A percentile compares a stretch with the other conserved stretches of the same genome.
These are phyloP conservation scores for Drosophila tripunctata DNA, from an alignment of 2,888 invertebrate genomes.

Conservation along the genomic window DNA sequence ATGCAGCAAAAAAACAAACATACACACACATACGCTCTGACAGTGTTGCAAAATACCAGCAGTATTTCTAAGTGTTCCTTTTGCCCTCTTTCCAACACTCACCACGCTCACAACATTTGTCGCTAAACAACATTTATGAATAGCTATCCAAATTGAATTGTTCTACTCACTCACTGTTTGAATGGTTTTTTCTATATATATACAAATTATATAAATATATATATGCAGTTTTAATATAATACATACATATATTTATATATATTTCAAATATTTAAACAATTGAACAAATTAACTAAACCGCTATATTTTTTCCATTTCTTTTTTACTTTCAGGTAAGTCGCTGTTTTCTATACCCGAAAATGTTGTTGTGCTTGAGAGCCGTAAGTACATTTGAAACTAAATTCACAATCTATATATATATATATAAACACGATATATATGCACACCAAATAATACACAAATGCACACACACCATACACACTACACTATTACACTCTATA, in stretches of 20 bases:
- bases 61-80: background rate
- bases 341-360: slow-evolving; percentile 79
- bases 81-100: background rate
- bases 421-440: slow-evolving; percentile 7
- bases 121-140: slow-evolving; percentile 66
- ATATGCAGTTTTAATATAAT: background rate
- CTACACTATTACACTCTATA: slow-evolving; percentile 25
- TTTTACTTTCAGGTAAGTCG: slow-evolving; percentile 70
- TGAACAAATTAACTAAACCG: slow-evolving; percentile 30
- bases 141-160: slow-evolving; percentile 69
- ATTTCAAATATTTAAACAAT: background rate
- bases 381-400: slow-evolving; percentile 77
- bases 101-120: slow-evolving; percentile 77
- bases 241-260: slow-evolving; percentile 2
- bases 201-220: slow-evolving; percentile 5
- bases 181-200: slow-evolving; percentile 43
- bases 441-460: background rate
- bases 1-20: slow-evolving; percentile 18
- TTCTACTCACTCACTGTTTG: slow-evolving; percentile 78
- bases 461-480: background rate
- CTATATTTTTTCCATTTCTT: slow-evolving; percentile 24
- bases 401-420: slow-evolving; percentile 38
- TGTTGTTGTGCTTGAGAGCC: slow-evolving; percentile 79
- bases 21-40: background rate
- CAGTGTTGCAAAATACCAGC: slow-evolving; percentile 9